These are phyloP conservation scores for Eupeodes luniger DNA, from an alignment of 2,888 invertebrate species.

Conservation along the genomic window DNA sequence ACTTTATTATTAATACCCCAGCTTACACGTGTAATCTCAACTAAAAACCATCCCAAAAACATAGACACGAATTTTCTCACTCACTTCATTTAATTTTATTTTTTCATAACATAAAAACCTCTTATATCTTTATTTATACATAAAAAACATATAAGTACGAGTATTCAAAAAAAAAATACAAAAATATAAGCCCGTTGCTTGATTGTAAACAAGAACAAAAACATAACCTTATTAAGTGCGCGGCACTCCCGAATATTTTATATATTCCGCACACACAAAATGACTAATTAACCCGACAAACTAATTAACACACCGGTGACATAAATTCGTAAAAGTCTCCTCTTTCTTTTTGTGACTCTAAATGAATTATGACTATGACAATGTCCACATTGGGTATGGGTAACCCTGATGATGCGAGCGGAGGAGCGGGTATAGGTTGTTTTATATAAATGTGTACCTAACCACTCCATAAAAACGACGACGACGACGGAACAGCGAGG, in stretches of 20 bases:
- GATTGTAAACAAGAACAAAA: conserved; percentile 62
- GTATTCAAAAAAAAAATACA: background rate
- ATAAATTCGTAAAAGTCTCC: conserved; percentile 60
- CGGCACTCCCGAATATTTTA: conserved; percentile 58
- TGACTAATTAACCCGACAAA: conserved; percentile 72
- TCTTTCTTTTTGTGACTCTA: conserved; percentile 32
- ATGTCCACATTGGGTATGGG: conserved; percentile 15
- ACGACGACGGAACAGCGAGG: conserved; percentile 28
- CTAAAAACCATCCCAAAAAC: conserved; percentile 19
- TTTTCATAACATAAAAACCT: background rate
- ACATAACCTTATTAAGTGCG: conserved; percentile 47
- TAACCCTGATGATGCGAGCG: background rate
- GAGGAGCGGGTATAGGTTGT: background rate
- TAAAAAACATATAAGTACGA: too few relatives aligned
- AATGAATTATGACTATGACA: conserved; percentile 72
- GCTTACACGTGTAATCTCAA: conserved; percentile 27
- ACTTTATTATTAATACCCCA: conserved; percentile 18
- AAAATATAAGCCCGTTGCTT: conserved; percentile 34
- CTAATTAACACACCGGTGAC: conserved; percentile 73
- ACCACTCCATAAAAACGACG: conserved; percentile 20
- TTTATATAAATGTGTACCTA: background rate
- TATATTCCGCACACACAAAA: conserved; percentile 63
- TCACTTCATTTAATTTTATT: conserved; percentile 32
- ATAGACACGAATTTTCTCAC: conserved; percentile 37
- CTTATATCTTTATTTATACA: too few relatives aligned